These are phyloP conservation scores for Drosophila prostipennis DNA, from an alignment of 2,888 invertebrate genomes.

Conservation along the genomic window DNA sequence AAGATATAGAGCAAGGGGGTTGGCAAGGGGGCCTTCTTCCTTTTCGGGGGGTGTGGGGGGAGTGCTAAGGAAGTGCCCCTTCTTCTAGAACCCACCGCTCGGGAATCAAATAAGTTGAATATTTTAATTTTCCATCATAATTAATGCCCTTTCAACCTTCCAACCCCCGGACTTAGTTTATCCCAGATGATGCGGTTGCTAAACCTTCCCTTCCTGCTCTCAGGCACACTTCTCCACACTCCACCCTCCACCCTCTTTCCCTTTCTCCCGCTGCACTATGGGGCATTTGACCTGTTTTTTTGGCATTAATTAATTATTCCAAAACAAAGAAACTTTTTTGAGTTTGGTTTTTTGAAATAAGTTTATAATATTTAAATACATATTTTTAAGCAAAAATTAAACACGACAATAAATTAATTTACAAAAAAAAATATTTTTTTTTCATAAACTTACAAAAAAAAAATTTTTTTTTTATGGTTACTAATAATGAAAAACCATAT, in stretches of 20 bases:
- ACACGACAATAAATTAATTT: no score
- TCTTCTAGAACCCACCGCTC: slow-evolving; percentile 8
- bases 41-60: not conserved
- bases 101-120: slow-evolving; percentile 44
- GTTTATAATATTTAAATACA: no score
- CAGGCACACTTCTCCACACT: not conserved
- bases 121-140: slow-evolving; percentile 46
- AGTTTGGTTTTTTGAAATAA: no score
- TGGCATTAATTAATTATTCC: no score
- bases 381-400: no score
- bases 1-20: slow-evolving; percentile 15
- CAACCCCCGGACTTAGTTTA: slow-evolving; percentile 27
- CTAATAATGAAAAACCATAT: no score
- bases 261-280: slow-evolving; percentile 19
- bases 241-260: no score
- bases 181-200: slow-evolving; percentile 38
- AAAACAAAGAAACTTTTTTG: no score
- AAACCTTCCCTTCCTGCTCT: not conserved
- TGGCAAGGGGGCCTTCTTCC: not conserved
- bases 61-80: slow-evolving; percentile 2
- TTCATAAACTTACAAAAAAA: no score
- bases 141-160: slow-evolving; percentile 41
- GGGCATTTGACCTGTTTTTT: no score
- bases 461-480: no score
- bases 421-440: no score